Evolutionary conservation across 2,797 vertebrate genomes (phyloP).

Genomic region (Phaenicophaeus curvirostris): DNA sequence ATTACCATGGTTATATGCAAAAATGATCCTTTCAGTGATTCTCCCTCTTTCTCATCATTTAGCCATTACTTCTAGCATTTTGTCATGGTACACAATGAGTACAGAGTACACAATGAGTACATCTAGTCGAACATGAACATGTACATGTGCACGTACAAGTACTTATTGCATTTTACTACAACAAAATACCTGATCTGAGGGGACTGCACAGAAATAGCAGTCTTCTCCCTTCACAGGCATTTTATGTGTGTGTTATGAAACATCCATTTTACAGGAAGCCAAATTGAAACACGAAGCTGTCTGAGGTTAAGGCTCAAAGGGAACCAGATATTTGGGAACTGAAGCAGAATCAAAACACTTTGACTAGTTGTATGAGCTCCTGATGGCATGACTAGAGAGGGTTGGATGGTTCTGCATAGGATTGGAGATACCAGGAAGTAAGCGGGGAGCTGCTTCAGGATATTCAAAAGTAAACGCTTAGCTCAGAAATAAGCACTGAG

Average conservation of each 20-base stretch:
- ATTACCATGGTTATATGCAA: neutral
- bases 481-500: neutral
- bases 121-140: neutral
- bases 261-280: neutral
- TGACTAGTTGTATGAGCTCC: neutral
- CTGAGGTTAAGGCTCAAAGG: neutral
- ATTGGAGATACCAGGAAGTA: accelerated
- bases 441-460: neutral
- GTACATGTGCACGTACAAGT: accelerated
- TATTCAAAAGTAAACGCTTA: neutral
- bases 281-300: neutral
- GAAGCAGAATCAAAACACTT: neutral
- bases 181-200: neutral
- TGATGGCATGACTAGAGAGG: neutral
- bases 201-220: neutral
- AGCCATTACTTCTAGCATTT: neutral
- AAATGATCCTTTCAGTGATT: neutral
- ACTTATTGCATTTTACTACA: neutral
- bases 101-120: neutral
- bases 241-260: neutral
- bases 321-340: neutral
- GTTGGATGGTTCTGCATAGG: neutral
- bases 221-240: neutral
- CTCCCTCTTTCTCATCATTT: neutral
- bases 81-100: neutral